Evolutionary conservation across 1,140 invertebrate species (phyloP).

Genomic region (Oryctes rhinoceros): DNA sequence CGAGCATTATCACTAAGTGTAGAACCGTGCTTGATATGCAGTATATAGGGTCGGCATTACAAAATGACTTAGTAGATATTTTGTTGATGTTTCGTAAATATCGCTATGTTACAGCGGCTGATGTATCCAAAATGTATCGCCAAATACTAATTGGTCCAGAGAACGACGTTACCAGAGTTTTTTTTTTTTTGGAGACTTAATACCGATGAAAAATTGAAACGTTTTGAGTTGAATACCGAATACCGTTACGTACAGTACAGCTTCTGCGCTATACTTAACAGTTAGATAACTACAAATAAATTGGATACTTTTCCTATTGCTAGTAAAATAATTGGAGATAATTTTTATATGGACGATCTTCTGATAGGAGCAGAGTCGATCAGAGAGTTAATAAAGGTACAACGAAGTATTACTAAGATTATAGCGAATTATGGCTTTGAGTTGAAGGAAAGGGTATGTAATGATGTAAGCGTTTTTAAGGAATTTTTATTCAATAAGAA

Average conservation of each 20-base stretch:
- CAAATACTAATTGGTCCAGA: constrained; percentile 52
- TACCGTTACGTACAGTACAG: constrained; percentile 53
- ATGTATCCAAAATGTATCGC: constrained; percentile 40
- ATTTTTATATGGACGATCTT: constrained; percentile 44
- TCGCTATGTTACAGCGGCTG: not conserved
- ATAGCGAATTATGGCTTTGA: constrained; percentile 13
- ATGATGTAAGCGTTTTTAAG: not conserved
- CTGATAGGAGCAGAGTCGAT: constrained; percentile 38
- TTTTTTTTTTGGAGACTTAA: constrained; percentile 50
- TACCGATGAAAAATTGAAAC: constrained; percentile 50
- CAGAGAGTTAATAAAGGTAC: constrained; percentile 37
- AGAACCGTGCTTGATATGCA: constrained; percentile 3
- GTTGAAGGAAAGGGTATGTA: constrained; percentile 25
- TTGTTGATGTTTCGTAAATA: constrained; percentile 15
- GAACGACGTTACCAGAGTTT: constrained; percentile 53
- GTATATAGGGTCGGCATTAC: not conserved
- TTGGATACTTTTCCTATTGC: not conserved
- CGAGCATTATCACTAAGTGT: not conserved
- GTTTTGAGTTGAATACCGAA: constrained; percentile 41
- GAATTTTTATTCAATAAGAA: constrained; percentile 11
- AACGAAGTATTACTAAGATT: not conserved
- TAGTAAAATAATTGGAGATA: not conserved
- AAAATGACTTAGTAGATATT: not conserved
- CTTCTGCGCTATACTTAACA: constrained; percentile 49
- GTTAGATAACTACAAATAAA: constrained; percentile 40